A percentile compares a stretch with the other conserved stretches of the same genome.
These are phyloP conservation scores for Ophion slaviceki DNA, from an alignment of 2,888 invertebrate genomes.

Conservation along the genomic window DNA sequence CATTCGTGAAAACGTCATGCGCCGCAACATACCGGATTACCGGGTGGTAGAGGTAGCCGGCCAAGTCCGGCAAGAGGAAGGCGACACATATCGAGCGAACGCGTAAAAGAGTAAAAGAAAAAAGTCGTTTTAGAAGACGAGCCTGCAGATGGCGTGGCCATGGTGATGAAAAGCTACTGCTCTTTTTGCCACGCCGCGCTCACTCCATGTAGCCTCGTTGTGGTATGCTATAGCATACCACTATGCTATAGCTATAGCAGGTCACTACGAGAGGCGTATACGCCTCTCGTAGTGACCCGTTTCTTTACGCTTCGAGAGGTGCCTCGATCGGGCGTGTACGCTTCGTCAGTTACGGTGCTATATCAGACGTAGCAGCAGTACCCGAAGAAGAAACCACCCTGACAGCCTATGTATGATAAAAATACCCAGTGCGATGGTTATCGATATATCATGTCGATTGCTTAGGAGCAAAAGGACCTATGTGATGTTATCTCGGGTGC, in stretches of 20 bases:
- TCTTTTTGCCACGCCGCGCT: background rate
- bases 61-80: background rate
- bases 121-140: background rate
- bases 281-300: conserved; percentile 46
- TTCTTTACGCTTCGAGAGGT: conserved; percentile 68
- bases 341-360: conserved; percentile 68
- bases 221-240: too few species aligned
- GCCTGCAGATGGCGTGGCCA: background rate
- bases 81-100: background rate
- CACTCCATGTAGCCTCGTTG: background rate
- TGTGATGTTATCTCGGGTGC: background rate
- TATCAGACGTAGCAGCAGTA: conserved; percentile 66
- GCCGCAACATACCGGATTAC: background rate
- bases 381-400: conserved; percentile 26
- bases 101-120: background rate
- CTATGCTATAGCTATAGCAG: too few species aligned
- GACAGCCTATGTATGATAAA: conserved; percentile 37
- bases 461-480: conserved; percentile 2
- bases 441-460: background rate
- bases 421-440: conserved; percentile 6
- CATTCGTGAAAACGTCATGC: background rate
- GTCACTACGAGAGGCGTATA: too few species aligned
- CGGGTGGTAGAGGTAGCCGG: background rate
- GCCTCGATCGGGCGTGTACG: conserved; percentile 70
- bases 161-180: background rate